These are phyloP conservation scores for Glaucomys volans DNA, from an alignment of 2,113 vertebrate genomes.

Conservation along the genomic window DNA sequence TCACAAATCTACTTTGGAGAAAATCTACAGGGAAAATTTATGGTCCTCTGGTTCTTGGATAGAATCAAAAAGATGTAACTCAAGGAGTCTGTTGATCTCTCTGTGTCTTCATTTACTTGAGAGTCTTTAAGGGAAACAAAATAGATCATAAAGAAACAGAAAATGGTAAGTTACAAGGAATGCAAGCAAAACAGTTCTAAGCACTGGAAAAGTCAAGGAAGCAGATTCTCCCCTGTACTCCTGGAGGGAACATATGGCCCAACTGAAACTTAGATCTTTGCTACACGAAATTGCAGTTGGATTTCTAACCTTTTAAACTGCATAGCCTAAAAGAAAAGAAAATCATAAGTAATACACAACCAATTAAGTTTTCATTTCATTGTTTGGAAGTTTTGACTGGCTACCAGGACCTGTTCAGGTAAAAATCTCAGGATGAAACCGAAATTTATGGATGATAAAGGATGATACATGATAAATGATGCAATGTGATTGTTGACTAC, in stretches of 20 bases:
- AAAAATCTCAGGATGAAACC: not conserved
- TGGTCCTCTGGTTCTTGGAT: not conserved
- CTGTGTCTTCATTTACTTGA: conserved; percentile 50
- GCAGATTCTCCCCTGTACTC: too few species aligned
- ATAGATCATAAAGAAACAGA: conserved; percentile 1
- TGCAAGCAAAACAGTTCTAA: too few species aligned
- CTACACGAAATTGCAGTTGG: too few species aligned
- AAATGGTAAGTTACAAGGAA: too few species aligned
- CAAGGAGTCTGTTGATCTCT: not conserved
- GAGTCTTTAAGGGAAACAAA: not conserved
- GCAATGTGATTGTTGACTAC: not conserved
- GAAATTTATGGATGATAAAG: conserved; percentile 37
- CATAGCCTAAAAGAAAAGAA: not conserved
- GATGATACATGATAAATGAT: not conserved
- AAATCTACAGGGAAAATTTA: not conserved
- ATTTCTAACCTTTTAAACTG: too few species aligned
- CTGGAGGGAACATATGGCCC: too few species aligned
- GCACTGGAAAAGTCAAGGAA: too few species aligned
- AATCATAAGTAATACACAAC: conserved; percentile 28
- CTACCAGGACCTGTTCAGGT: not conserved
- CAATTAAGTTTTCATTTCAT: conserved; percentile 45
- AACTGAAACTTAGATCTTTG: too few species aligned
- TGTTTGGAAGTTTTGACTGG: conserved; percentile 9
- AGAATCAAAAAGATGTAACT: not conserved
- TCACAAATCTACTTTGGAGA: conserved; percentile 26